phyloP scores from a whole-genome alignment of 2,888 invertebrate genomes.

The Chrysina gloriosa region DNA sequence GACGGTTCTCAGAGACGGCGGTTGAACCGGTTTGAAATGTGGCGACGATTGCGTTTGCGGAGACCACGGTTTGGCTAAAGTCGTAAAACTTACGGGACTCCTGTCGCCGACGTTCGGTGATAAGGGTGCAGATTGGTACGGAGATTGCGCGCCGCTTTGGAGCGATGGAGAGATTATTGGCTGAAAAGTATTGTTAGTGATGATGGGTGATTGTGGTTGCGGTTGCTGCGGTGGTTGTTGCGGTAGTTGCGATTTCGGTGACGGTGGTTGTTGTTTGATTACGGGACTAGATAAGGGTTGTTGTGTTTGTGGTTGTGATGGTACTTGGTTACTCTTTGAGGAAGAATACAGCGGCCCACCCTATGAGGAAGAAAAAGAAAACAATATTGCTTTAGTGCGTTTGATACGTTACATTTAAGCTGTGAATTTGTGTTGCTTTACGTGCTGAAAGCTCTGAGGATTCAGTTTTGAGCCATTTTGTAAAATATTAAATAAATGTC shows the following conservation, averaged over 20 bases:
- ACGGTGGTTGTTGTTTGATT: conserved; percentile 32
- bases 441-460: no score
- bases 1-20: conserved; percentile 39
- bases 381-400: conserved; percentile 38
- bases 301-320: conserved; percentile 27
- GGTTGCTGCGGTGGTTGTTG: conserved; percentile 21
- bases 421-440: no score
- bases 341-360: conserved; percentile 61
- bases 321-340: conserved; percentile 52
- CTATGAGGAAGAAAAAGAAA: conserved; percentile 55
- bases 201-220: conserved; percentile 33
- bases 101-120: conserved; percentile 41
- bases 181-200: conserved; percentile 17
- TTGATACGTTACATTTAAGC: background rate
- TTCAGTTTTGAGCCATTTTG: no score
- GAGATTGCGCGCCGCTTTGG: background rate
- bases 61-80: conserved; percentile 41
- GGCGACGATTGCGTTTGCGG: conserved; percentile 27
- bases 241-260: conserved; percentile 13
- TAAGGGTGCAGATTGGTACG: conserved; percentile 42
- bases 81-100: conserved; percentile 40
- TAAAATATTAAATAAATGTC: no score
- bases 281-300: conserved; percentile 23
- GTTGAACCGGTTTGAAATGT: conserved; percentile 39
- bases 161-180: conserved; percentile 27